Evolutionary conservation across 2,797 vertebrate species (phyloP).

Genomic region (Alfaro cultratus): DNA sequence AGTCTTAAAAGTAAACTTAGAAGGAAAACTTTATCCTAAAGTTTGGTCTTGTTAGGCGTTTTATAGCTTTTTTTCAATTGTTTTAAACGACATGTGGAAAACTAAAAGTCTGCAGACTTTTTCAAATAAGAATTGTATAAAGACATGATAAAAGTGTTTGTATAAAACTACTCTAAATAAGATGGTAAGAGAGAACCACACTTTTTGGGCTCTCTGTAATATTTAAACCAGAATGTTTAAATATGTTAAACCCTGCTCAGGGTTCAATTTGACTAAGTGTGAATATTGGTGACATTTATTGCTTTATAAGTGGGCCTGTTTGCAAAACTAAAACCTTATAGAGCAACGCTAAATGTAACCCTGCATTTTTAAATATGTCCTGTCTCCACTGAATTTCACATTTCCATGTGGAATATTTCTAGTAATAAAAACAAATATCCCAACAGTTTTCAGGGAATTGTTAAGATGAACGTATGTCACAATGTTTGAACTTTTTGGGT

Average conservation of each 20-base stretch:
- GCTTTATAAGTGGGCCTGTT: background rate
- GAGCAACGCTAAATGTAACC: background rate
- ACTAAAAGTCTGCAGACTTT: background rate
- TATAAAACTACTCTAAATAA: background rate
- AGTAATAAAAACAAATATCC: background rate
- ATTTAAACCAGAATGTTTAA: background rate
- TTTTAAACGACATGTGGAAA: background rate
- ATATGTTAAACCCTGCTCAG: background rate
- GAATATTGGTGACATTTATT: background rate
- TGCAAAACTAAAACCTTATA: background rate
- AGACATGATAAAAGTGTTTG: background rate
- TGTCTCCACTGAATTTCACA: background rate
- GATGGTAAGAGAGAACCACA: background rate
- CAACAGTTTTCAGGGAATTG: background rate
- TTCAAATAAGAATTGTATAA: background rate
- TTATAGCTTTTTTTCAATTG: background rate
- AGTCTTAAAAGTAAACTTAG: background rate
- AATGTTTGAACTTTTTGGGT: background rate
- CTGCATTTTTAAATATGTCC: background rate
- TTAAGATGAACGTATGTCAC: background rate
- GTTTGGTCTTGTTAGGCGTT: background rate
- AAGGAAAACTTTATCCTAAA: background rate
- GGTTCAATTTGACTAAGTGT: background rate
- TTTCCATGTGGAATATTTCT: background rate
- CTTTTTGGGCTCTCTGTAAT: background rate